phyloP scores from a whole-genome alignment of 2,888 invertebrate species.

The Cryptophagus acutangulus region DNA sequence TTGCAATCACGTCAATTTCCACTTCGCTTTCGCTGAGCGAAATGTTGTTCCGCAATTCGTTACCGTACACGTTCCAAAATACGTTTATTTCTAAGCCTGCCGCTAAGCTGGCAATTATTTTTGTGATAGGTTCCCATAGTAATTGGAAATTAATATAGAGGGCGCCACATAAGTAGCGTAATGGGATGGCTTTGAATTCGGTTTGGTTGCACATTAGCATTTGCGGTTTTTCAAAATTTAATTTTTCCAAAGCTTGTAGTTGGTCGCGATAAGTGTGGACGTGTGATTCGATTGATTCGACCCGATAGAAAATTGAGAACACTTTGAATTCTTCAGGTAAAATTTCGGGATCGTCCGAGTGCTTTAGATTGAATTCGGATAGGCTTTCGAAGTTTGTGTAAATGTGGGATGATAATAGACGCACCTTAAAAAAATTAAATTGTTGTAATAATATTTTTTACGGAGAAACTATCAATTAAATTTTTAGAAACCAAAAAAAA shows the following conservation, averaged over 20 bases:
- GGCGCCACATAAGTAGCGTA: conserved; percentile 76
- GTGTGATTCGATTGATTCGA: conserved; percentile 66
- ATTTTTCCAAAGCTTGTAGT: conserved; percentile 66
- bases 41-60: conserved; percentile 55
- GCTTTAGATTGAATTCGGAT: conserved; percentile 48
- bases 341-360: conserved; percentile 37
- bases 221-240: conserved; percentile 60
- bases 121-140: conserved; percentile 78
- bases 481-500: too few relatives aligned
- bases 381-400: conserved; percentile 63
- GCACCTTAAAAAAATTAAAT: too few relatives aligned
- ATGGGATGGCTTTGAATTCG: conserved; percentile 59
- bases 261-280: conserved; percentile 79
- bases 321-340: conserved; percentile 52
- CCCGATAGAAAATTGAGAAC: conserved; percentile 63
- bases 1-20: conserved; percentile 20
- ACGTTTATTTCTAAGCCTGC: conserved; percentile 54
- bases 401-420: conserved; percentile 68
- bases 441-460: too few relatives aligned
- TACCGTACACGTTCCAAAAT: conserved; percentile 70
- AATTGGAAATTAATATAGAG: conserved; percentile 83
- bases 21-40: conserved; percentile 45
- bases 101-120: conserved; percentile 72
- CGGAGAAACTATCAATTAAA: too few relatives aligned
- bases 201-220: conserved; percentile 52